Evolutionary conservation across 2,113 vertebrate species (phyloP).

Genomic region (Maylandia zebra): DNA sequence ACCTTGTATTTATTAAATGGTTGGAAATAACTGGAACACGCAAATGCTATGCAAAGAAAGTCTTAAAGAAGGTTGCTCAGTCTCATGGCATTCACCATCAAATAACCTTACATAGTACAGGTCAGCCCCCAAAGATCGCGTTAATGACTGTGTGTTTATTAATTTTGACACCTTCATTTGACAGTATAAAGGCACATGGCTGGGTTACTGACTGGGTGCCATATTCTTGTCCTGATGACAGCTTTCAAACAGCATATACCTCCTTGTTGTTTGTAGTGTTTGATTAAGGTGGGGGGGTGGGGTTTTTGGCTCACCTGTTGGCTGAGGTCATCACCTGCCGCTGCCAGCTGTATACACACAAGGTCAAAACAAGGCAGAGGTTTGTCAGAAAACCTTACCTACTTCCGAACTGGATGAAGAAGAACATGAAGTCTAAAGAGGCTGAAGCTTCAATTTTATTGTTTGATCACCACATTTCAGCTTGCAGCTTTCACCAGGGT

Average conservation of each 20-base stretch:
- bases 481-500: background rate
- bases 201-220: background rate
- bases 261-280: background rate
- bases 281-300: background rate
- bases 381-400: background rate
- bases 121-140: fast-evolving
- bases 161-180: background rate
- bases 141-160: background rate
- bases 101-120: background rate
- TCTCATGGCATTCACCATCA: background rate
- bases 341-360: background rate
- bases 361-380: background rate
- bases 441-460: background rate
- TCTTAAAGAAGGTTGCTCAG: background rate
- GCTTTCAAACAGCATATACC: background rate
- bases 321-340: background rate
- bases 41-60: background rate
- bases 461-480: background rate
- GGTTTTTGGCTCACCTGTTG: background rate
- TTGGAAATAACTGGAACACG: background rate
- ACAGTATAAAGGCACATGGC: background rate
- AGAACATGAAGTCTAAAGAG: background rate
- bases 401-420: background rate
- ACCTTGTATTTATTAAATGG: background rate
- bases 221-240: background rate